Conservation (phyloP, 2,888 invertebrate species). For the Dryobota labecula region DNA sequence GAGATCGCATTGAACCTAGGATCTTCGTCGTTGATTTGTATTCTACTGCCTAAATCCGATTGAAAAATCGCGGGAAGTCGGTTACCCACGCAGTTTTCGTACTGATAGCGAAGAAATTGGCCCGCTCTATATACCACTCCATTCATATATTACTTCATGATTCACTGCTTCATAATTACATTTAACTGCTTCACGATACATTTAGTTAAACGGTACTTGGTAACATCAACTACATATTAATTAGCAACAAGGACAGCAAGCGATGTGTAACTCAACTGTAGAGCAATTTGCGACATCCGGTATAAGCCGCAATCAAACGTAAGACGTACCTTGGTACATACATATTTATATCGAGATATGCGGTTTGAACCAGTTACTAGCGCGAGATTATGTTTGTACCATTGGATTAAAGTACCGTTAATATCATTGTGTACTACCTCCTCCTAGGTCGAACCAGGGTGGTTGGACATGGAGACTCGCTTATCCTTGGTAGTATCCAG, state of each 20-base stretch:
- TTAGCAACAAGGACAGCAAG: conserved; percentile 41
- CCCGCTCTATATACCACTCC: background rate
- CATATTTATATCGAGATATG: background rate
- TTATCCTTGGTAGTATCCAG: background rate
- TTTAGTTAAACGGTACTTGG: conserved; percentile 25
- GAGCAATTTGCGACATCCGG: conserved; percentile 56
- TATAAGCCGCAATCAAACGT: conserved; percentile 34
- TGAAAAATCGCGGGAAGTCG: background rate
- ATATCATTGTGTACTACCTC: background rate
- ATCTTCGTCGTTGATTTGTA: too few species aligned
- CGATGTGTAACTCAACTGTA: conserved; percentile 28
- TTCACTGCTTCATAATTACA: conserved; percentile 6
- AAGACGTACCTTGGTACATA: conserved; percentile 4
- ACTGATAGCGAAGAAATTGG: background rate
- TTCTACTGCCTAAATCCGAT: background rate
- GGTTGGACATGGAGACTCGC: background rate
- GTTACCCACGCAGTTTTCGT: background rate
- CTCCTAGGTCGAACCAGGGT: background rate
- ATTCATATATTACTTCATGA: conserved; percentile 16
- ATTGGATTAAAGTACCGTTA: conserved; percentile 1
- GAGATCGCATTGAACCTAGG: background rate
- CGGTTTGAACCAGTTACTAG: conserved; percentile 12
- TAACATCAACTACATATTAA: conserved; percentile 32
- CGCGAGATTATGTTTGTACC: background rate
- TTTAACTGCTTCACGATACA: conserved; percentile 17